These are phyloP conservation scores for Spilarctia lutea DNA, from an alignment of 2,888 invertebrate species.

Conservation along the genomic window DNA sequence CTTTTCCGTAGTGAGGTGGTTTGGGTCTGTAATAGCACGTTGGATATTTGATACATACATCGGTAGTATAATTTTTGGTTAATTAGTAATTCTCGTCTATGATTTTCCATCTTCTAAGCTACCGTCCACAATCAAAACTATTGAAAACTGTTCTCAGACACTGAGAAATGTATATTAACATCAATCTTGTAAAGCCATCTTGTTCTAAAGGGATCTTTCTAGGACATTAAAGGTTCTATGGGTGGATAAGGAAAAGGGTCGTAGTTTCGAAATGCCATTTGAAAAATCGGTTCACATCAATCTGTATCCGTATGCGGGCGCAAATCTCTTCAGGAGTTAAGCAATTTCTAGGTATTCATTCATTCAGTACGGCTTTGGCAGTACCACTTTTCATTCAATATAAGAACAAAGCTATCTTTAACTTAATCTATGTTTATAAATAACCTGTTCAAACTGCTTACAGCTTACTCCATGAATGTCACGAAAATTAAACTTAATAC, in stretches of 20 bases:
- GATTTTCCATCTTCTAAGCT: background rate
- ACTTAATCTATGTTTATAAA: too few species aligned
- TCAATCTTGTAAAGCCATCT: constrained; percentile 52
- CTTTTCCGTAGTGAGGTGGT: too few species aligned
- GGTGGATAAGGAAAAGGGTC: constrained; percentile 59
- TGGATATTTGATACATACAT: too few species aligned
- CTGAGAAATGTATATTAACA: constrained; percentile 42
- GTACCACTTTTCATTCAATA: constrained; percentile 59
- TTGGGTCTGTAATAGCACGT: too few species aligned
- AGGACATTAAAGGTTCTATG: constrained; percentile 48
- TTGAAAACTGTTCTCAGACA: constrained; percentile 20
- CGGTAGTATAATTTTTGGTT: background rate
- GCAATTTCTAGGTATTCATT: constrained; percentile 65
- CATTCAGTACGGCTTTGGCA: constrained; percentile 45
- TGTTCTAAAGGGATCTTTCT: constrained; percentile 44
- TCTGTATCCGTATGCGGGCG: constrained; percentile 62
- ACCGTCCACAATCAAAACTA: background rate
- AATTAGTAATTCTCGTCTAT: background rate
- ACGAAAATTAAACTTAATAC: background rate
- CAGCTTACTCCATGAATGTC: background rate
- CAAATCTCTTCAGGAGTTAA: constrained; percentile 65
- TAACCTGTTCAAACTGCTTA: too few species aligned
- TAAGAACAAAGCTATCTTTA: constrained; percentile 62
- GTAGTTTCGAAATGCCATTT: constrained; percentile 51
- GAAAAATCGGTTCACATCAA: constrained; percentile 68